Base-by-base conservation (phyloP, 2,888 invertebrate species). In the Steinernema hermaphroditum region DNA sequence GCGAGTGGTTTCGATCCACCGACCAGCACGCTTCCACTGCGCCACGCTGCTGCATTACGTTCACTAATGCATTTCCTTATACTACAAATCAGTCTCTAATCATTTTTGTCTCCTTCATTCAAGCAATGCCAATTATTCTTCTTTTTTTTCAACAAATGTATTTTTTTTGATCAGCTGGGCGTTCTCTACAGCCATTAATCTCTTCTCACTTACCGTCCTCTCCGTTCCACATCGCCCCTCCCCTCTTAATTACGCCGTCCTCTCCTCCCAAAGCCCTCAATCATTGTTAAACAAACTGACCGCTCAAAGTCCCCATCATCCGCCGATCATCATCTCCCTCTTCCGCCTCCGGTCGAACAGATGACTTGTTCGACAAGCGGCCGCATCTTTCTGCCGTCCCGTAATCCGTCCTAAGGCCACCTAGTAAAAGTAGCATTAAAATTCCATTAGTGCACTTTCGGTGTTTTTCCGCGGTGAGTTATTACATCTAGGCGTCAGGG, bases 1-100 rank as follows among this genome's bases (percentile, higher is more conserved):
- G 43, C 43, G 41, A 68, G 43, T 43, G 41, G 68, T 43, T 37
- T 68, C 68, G 86, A 86, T 86, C 86, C 83, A 92, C 92, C 92
- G 92, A 92, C 91, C 91, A 91, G 91, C 91, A 91, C 91, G 91
- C 91, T 91, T 50, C 50, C 50, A 50, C 50, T 50, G 50, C 50
- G 50, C 50, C 50, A 50, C 50, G 50, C 50, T 50, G 50, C 50
- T 50, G 37, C 37, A n/a, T n/a, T n/a, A n/a, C n/a, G n/a, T n/a
- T n/a, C n/a, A n/a, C n/a, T n/a, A n/a, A n/a, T n/a, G n/a, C n/a
- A n/a, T n/a, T n/a, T n/a, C n/a, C n/a, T n/a, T n/a, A n/a, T n/a
- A n/a, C n/a, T n/a, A n/a, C n/a, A n/a, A n/a, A n/a, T n/a, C n/a
- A n/a, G n/a, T n/a, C n/a, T n/a, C n/a, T n/a, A n/a, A n/a, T n/a